Evolutionary conservation across 1,140 invertebrate genomes (phyloP).

Genomic region (Cecropterus lyciades): DNA sequence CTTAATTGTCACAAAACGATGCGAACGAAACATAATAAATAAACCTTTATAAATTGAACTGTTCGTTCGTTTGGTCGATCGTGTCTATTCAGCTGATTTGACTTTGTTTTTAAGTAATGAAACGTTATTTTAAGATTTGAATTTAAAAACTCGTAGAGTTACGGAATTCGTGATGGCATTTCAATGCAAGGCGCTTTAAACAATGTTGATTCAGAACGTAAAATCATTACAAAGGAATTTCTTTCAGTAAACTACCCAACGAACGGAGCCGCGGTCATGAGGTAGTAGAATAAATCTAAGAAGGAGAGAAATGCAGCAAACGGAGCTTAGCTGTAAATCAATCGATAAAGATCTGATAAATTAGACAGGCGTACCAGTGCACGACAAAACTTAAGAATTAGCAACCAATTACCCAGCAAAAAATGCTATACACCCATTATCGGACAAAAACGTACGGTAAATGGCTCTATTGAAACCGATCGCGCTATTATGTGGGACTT

Average conservation of each 20-base stretch:
- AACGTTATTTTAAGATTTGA: no score
- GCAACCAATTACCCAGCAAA: constrained; percentile 63
- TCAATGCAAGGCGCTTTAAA: no score
- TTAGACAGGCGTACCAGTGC: constrained; percentile 53
- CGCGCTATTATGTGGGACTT: constrained; percentile 54
- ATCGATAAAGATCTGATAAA: constrained; percentile 66
- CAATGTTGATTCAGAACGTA: no score
- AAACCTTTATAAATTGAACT: no score
- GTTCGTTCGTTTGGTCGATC: no score
- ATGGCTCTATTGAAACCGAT: constrained; percentile 70
- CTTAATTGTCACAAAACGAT: constrained; percentile 41
- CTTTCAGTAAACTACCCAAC: neutral
- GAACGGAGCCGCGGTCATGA: neutral
- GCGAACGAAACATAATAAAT: constrained; percentile 15
- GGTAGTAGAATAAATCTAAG: constrained; percentile 29
- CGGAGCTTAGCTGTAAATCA: constrained; percentile 58
- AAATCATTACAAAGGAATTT: no score
- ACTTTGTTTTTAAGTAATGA: no score
- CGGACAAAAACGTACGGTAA: constrained; percentile 55
- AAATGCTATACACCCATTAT: constrained; percentile 59
- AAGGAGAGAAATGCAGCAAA: constrained; percentile 51
- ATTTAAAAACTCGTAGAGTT: no score
- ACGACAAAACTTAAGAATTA: constrained; percentile 64
- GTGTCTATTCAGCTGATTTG: no score
- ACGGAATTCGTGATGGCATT: no score